These are phyloP conservation scores for Amphimallon solstitiale DNA, from an alignment of 2,888 invertebrate species.

Conservation along the genomic window DNA sequence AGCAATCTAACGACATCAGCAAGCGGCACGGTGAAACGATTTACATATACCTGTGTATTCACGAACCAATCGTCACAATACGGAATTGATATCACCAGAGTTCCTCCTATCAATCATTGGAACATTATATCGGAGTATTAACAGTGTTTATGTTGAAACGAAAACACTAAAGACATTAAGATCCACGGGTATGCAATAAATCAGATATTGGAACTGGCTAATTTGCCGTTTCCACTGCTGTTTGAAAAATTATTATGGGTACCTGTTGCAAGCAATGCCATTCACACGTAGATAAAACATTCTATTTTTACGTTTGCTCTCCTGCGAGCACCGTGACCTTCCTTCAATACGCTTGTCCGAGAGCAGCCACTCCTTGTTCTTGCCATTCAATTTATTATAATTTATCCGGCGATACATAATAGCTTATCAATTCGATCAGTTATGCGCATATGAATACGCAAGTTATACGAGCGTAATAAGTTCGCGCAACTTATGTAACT, in stretches of 20 bases:
- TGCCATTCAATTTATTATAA: conserved; percentile 33
- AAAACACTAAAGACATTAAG: neutral
- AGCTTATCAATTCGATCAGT: conserved; percentile 29
- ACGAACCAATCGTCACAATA: too few species aligned
- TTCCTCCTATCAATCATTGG: too few species aligned
- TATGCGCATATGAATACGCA: conserved; percentile 3
- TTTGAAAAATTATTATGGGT: conserved; percentile 15
- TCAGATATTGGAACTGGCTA: conserved; percentile 14
- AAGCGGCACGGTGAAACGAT: too few species aligned
- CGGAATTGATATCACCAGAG: too few species aligned
- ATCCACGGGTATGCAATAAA: neutral
- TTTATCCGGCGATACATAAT: conserved; percentile 21
- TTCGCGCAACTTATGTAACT: conserved; percentile 22
- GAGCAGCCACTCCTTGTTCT: conserved; percentile 29
- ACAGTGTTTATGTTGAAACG: too few species aligned
- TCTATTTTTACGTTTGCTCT: conserved; percentile 28
- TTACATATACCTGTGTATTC: too few species aligned
- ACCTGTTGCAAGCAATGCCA: conserved; percentile 26
- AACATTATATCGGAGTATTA: too few species aligned
- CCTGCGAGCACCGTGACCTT: conserved; percentile 25
- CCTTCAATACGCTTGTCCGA: conserved; percentile 9
- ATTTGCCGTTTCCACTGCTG: conserved; percentile 15
- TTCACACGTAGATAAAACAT: conserved; percentile 29
- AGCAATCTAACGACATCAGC: too few species aligned
- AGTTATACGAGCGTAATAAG: conserved; percentile 5